These are phyloP conservation scores for Hoplostethus mediterraneus DNA, from an alignment of 2,797 vertebrate species.

Conservation along the genomic window DNA sequence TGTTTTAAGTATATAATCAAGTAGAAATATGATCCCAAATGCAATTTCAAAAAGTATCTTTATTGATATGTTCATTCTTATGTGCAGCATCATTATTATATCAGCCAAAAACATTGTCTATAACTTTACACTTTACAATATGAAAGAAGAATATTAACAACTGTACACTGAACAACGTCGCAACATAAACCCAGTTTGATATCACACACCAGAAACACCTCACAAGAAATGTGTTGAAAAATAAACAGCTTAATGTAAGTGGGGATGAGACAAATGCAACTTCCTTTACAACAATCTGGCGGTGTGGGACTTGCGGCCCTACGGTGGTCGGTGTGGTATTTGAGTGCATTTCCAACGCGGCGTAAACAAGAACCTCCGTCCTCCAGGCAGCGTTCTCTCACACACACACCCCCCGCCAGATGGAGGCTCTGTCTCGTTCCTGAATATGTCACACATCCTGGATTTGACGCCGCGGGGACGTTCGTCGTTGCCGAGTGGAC, in stretches of 20 bases:
- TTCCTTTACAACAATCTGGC: conserved; percentile 27
- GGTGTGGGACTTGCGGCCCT: conserved; percentile 32
- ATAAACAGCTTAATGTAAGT: conserved; percentile 45
- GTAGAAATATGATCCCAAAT: background rate
- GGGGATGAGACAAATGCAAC: conserved; percentile 30
- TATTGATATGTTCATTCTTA: conserved; percentile 65
- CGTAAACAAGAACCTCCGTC: conserved; percentile 33
- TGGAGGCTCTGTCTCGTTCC: conserved; percentile 54
- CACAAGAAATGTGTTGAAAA: conserved; percentile 33
- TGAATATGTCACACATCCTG: conserved; percentile 58
- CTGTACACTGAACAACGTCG: conserved; percentile 61
- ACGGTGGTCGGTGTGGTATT: conserved; percentile 29
- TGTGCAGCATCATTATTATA: background rate
- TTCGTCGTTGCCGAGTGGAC: conserved; percentile 37
- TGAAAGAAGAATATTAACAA: conserved; percentile 66
- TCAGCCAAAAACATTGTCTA: background rate
- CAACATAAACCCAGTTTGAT: conserved; percentile 36
- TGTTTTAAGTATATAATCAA: background rate
- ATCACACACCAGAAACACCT: conserved; percentile 33
- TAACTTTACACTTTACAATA: conserved; percentile 60
- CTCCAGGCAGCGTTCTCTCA: conserved; percentile 28
- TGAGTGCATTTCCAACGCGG: conserved; percentile 46
- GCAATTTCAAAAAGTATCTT: conserved; percentile 46
- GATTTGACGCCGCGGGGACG: conserved; percentile 46
- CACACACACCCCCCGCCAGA: conserved; percentile 30